These are phyloP conservation scores for Rhincodon typus DNA, from an alignment of 2,797 vertebrate species.

Conservation along the genomic window DNA sequence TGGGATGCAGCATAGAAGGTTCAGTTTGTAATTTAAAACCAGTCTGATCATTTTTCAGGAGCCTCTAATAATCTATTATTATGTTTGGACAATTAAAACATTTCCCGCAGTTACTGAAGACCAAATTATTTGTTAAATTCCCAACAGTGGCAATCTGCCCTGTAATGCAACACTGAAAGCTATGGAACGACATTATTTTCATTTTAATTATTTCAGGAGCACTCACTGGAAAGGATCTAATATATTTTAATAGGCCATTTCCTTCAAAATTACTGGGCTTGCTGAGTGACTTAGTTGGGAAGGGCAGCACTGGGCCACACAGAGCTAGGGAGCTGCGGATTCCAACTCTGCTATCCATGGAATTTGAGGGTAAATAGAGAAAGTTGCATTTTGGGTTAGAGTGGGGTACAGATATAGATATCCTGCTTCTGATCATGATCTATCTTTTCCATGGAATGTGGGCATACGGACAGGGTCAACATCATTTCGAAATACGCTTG, in stretches of 20 bases:
- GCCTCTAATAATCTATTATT: not conserved
- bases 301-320: not conserved
- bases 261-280: not conserved
- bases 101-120: not conserved
- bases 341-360: not conserved
- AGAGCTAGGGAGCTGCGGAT: not conserved
- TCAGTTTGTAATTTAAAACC: constrained; percentile 7
- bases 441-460: too few species aligned
- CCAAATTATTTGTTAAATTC: constrained; percentile 13
- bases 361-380: not conserved
- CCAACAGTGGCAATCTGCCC: not conserved
- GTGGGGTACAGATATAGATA: too few species aligned
- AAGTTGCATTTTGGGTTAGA: not conserved
- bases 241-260: too few species aligned
- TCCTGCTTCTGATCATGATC: not conserved
- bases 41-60: not conserved
- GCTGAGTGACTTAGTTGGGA: not conserved
- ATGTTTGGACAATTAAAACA: not conserved
- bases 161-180: constrained; percentile 15
- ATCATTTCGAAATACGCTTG: too few species aligned
- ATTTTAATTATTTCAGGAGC: not conserved
- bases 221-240: not conserved
- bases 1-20: not conserved
- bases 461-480: too few species aligned
- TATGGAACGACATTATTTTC: not conserved